These are phyloP conservation scores for Baccha elongata DNA, from an alignment of 2,888 invertebrate genomes.

Conservation along the genomic window DNA sequence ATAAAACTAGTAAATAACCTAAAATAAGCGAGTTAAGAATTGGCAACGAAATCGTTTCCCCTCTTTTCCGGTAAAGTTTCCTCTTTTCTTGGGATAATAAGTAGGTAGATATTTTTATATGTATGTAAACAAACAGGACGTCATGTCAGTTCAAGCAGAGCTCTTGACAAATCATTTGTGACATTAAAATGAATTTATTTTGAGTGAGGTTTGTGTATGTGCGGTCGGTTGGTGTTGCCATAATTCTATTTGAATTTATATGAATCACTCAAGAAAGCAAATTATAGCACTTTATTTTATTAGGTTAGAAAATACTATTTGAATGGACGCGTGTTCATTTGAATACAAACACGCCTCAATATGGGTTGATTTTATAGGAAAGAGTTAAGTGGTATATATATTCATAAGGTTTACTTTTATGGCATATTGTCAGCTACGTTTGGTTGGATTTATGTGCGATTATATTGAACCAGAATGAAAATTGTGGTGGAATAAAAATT, in stretches of 20 bases:
- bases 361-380: conserved; percentile 2
- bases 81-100: conserved; percentile 49
- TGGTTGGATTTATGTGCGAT: conserved; percentile 28
- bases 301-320: conserved; percentile 63
- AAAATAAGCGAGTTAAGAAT: conserved; percentile 63
- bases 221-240: conserved; percentile 41
- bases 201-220: not conserved
- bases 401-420: conserved; percentile 61
- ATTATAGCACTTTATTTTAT: conserved; percentile 70
- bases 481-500: not conserved
- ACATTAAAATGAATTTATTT: conserved; percentile 59
- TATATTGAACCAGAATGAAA: conserved; percentile 10
- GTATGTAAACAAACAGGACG: conserved; percentile 13
- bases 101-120: conserved; percentile 28
- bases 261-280: conserved; percentile 62
- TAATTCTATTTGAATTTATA: conserved; percentile 65
- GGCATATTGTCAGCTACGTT: conserved; percentile 67
- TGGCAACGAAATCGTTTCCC: conserved; percentile 59
- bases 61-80: conserved; percentile 44
- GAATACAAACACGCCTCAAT: conserved; percentile 36
- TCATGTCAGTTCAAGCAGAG: conserved; percentile 37
- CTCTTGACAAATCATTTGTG: conserved; percentile 71
- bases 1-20: conserved; percentile 47
- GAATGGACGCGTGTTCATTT: conserved; percentile 54
- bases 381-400: not conserved